Percentiles rank a stretch among this genome's conserved stretches.
Evolutionary conservation across 2,797 vertebrate genomes (phyloP).

Genomic region (Rhincodon typus): DNA sequence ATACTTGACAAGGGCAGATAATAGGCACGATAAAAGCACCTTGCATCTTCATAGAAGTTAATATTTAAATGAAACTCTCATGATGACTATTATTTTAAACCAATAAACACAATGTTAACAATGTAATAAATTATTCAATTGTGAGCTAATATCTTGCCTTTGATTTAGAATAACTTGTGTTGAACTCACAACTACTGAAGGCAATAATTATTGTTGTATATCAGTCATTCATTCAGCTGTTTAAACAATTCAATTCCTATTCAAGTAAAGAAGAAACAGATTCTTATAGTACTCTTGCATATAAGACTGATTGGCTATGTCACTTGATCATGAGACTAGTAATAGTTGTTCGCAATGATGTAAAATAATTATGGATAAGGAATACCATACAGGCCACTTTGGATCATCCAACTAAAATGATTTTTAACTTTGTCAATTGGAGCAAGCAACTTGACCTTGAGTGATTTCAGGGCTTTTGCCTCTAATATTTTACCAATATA

Average conservation of each 20-base stretch:
- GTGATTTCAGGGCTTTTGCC: not conserved
- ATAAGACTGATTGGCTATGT: not conserved
- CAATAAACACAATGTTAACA: not conserved
- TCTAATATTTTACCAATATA: not conserved
- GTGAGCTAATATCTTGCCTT: not conserved
- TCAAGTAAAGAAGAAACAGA: not conserved
- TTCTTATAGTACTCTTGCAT: not conserved
- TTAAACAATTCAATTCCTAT: constrained; percentile 19
- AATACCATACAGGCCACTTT: not conserved
- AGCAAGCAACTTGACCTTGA: not conserved
- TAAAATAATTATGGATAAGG: not conserved
- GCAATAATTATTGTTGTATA: constrained; percentile 4
- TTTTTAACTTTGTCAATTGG: not conserved
- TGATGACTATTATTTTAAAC: not conserved
- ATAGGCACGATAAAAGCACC: not conserved
- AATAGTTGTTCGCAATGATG: not conserved
- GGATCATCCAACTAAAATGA: not conserved
- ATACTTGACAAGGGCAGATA: not conserved
- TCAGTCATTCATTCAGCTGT: constrained; percentile 1
- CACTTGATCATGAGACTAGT: not conserved
- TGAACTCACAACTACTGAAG: not conserved
- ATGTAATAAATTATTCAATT: not conserved
- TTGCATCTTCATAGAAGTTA: not conserved
- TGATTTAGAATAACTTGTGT: not conserved
- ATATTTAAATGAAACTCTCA: not conserved